A percentile compares a stretch with the other conserved stretches of the same genome.
phyloP scores from a whole-genome alignment of 2,888 invertebrate genomes.

The Lepas anatifera region DNA sequence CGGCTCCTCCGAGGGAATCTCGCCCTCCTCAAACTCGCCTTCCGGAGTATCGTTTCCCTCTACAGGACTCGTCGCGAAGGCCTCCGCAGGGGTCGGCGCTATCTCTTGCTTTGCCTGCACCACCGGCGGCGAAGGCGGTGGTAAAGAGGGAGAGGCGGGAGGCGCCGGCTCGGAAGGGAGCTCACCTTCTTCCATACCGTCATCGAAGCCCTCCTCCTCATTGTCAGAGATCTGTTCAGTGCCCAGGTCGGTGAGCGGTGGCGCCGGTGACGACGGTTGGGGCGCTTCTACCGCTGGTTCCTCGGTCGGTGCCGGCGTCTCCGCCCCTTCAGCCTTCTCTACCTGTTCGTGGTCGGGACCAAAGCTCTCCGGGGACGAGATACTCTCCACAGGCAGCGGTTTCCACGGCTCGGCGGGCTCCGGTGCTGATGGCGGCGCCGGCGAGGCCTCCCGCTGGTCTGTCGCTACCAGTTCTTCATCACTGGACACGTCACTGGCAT shows the following conservation, averaged over 20 bases:
- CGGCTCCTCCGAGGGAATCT: not conserved
- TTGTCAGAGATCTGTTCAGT: constrained; percentile 1
- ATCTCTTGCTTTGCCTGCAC: constrained; percentile 14
- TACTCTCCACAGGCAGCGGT: not conserved
- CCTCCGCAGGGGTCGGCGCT: constrained; percentile 18
- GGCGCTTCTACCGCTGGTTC: not conserved
- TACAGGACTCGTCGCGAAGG: not conserved
- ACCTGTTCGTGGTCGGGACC: not conserved
- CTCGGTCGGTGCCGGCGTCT: not conserved
- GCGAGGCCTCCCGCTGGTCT: constrained; percentile 17
- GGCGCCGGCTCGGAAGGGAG: constrained; percentile 19
- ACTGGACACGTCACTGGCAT: constrained; percentile 16
- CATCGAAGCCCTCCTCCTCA: not conserved
- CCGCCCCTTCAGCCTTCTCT: not conserved
- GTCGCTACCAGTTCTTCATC: constrained; percentile 6
- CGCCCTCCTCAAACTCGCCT: constrained; percentile 19
- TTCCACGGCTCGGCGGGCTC: not conserved
- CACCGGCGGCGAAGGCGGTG: constrained; percentile 10
- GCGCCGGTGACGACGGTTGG: not conserved
- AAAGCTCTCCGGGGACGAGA: constrained; percentile 2
- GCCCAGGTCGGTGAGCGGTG: not conserved
- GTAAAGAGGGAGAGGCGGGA: constrained; percentile 22
- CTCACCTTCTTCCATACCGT: constrained; percentile 20
- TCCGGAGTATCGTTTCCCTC: constrained; percentile 14
- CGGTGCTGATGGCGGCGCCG: constrained; percentile 14